Evolutionary conservation across 2,888 invertebrate species (phyloP).

Genomic region (Phrixothrix hirtus): DNA sequence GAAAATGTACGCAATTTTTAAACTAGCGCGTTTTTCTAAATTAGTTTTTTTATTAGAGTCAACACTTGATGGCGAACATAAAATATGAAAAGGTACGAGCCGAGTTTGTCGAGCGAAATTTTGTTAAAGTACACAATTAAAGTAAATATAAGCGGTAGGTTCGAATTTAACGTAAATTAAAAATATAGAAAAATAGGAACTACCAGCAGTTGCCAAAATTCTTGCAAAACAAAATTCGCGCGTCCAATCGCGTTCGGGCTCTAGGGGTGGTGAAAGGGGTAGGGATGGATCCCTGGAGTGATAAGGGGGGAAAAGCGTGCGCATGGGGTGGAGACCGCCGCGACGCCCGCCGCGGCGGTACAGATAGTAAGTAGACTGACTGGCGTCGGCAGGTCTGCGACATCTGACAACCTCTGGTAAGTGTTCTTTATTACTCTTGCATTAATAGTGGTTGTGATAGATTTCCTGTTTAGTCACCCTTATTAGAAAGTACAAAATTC

Average conservation of each 20-base stretch:
- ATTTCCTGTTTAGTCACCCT: constrained; percentile 25
- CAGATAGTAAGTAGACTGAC: constrained; percentile 59
- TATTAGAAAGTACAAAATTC: not conserved
- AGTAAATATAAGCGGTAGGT: constrained; percentile 17
- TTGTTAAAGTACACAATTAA: constrained; percentile 8
- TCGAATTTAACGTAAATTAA: constrained; percentile 26
- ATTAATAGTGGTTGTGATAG: constrained; percentile 25
- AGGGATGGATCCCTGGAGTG: constrained; percentile 45
- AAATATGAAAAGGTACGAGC: too few species aligned
- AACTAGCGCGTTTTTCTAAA: too few species aligned
- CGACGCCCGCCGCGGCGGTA: constrained; percentile 65
- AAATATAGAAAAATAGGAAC: constrained; percentile 32
- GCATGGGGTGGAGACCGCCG: constrained; percentile 64
- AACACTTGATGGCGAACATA: too few species aligned
- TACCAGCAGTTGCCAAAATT: constrained; percentile 43
- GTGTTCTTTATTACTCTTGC: constrained; percentile 37
- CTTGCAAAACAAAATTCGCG: constrained; percentile 46
- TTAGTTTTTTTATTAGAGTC: too few species aligned
- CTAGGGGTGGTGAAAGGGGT: constrained; percentile 49
- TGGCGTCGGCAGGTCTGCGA: constrained; percentile 57
- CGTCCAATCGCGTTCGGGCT: constrained; percentile 45
- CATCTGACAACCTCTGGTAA: constrained; percentile 43
- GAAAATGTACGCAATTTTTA: too few species aligned
- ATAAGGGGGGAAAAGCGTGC: constrained; percentile 57
- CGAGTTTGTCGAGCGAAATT: not conserved